Conservation (phyloP, 2,113 vertebrate species). For the Apteryx mantelli region DNA sequence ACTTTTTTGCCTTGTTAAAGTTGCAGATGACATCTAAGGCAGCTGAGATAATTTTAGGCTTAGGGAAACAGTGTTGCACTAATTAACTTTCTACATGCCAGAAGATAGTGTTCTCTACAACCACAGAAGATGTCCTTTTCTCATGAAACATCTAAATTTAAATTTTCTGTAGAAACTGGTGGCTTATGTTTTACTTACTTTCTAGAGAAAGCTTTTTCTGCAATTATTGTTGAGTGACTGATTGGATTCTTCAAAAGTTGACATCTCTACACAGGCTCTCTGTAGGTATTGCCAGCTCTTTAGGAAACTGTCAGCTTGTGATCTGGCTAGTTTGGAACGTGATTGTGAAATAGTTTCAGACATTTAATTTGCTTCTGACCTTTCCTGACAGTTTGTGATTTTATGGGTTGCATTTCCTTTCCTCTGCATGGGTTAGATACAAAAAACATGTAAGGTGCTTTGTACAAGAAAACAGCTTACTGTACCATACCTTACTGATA, state of each 20-base stretch:
- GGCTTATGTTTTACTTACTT: neutral
- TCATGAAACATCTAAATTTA: neutral
- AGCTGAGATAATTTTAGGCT: neutral
- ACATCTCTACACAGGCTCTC: neutral
- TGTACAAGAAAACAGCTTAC: neutral
- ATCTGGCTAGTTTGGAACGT: neutral
- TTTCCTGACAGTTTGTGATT: neutral
- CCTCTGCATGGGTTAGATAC: neutral
- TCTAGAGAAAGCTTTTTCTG: neutral
- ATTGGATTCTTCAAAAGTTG: neutral
- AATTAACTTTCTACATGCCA: neutral
- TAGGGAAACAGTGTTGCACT: neutral
- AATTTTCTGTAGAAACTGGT: neutral
- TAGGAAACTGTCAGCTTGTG: neutral
- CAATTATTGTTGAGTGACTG: neutral
- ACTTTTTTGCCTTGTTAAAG: neutral
- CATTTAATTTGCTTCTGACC: neutral
- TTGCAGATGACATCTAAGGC: neutral
- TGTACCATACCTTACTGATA: neutral
- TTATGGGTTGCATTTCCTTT: neutral
- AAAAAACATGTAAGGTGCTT: accelerated
- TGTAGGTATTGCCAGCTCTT: neutral
- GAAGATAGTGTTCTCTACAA: neutral
- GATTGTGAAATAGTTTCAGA: neutral
- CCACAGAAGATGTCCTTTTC: neutral